Evolutionary conservation across 2,888 invertebrate species (phyloP), one percentile per base, ranked within the genome.

Genomic region (Callimorpha dominula): DNA sequence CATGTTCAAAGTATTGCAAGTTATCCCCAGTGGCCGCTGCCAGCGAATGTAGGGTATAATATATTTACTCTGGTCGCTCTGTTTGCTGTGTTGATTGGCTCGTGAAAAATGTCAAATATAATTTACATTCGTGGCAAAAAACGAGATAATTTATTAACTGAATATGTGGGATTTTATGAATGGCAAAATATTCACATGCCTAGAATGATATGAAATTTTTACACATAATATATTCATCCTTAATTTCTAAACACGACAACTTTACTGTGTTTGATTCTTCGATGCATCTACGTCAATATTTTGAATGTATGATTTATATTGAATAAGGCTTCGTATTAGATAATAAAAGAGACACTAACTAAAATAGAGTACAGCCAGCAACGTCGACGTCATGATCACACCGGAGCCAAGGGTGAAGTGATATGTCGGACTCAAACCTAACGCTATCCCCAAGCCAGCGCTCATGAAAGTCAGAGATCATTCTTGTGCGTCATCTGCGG

Each of bases 31-130:
- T 49, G 31, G 14, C 40, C 62, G 62, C 62, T 15, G 15, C 40
- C 65, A 42, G 42, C 12, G n/a, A 11, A 17, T 12, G 0, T 15
- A 20, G 42, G 15, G 75, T 74, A 57, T 70, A 57, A 71, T 72
- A 78, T 75, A 77, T 82, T 78, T 78, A 43, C 63, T 67, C 46
- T 68, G 72, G 69, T 70, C 70, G n/a, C 64, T 63, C 65, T 84
- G 78, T 88, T 86, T 86, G 76, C 74, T 31, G 69, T 78, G 87
- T 85, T 89, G 88, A 89, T 89, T 89, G 88, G 81, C 74, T 70
- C 82, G 83, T 80, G 73, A 79, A 85, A 78, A 73, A 69, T 75
- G 65, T 67, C 72, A 72, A 72, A 46, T n/a, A 64, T 9, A n/a
- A 70, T 77, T 74, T 77, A 63, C 73, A 72, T 69, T 42, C 40